phyloP scores from a whole-genome alignment of 2,113 vertebrate genomes.

The Poeciliopsis prolifica region DNA sequence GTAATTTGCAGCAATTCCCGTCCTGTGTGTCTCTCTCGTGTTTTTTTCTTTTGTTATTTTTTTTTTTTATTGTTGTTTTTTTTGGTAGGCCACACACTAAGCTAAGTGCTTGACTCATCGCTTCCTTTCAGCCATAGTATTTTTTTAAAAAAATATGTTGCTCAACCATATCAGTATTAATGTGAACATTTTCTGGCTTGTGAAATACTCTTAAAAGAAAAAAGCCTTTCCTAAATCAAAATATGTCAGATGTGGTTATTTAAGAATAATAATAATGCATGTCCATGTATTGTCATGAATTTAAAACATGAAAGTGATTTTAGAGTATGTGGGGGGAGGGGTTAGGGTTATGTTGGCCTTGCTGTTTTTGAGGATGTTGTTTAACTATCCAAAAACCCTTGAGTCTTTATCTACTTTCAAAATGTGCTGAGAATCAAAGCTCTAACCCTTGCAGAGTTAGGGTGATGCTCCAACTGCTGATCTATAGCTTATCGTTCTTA shows the following conservation, averaged over 20 bases:
- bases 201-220: constrained; percentile 60
- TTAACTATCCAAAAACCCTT: constrained; percentile 33
- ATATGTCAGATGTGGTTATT: constrained; percentile 64
- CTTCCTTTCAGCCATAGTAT: constrained; percentile 61
- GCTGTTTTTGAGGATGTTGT: constrained; percentile 15
- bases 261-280: constrained; percentile 14
- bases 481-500: constrained; percentile 28
- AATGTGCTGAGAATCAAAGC: constrained; percentile 30
- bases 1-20: constrained; percentile 64
- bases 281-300: constrained; percentile 20
- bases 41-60: no score
- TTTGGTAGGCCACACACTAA: constrained; percentile 68
- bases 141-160: constrained; percentile 46
- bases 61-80: constrained; percentile 38
- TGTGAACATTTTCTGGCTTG: constrained; percentile 79
- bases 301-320: constrained; percentile 36
- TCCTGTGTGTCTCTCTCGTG: constrained; percentile 39
- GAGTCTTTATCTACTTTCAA: constrained; percentile 28
- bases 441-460: constrained; percentile 14
- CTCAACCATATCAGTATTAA: constrained; percentile 76
- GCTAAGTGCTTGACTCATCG: constrained; percentile 62
- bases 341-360: constrained; percentile 15
- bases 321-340: constrained; percentile 5
- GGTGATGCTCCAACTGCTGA: constrained; percentile 53
- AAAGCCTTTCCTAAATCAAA: constrained; percentile 62